Conservation (phyloP, 2,113 vertebrate species). For the Tragelaphus strepsiceros region DNA sequence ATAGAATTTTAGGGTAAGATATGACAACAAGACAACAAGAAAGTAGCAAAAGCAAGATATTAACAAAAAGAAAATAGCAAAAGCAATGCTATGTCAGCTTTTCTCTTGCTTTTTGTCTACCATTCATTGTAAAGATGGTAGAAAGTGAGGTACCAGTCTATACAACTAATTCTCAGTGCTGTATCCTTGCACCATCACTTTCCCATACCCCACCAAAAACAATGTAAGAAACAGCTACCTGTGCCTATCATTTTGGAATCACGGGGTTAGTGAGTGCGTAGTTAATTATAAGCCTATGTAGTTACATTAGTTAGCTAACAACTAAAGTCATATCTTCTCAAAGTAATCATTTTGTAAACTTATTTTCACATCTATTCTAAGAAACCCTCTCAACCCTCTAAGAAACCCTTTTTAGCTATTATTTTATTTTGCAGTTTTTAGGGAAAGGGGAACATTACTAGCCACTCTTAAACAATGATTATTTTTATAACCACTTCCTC, state of each 20-base stretch:
- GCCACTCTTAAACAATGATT: background rate
- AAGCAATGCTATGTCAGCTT: background rate
- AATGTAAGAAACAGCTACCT: background rate
- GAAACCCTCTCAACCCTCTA: background rate
- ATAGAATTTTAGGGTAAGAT: background rate
- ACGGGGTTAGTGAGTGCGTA: background rate
- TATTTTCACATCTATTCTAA: constrained; percentile 26
- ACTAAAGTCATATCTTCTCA: constrained; percentile 25
- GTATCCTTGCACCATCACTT: background rate
- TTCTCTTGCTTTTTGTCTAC: background rate
- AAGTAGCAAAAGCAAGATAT: background rate
- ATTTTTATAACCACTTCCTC: constrained; percentile 26
- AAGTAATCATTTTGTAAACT: constrained; percentile 28
- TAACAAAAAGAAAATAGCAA: background rate
- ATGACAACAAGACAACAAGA: no score
- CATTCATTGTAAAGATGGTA: background rate
- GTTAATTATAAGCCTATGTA: constrained; percentile 16
- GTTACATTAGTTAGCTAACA: background rate
- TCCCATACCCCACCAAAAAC: background rate
- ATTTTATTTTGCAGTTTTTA: constrained; percentile 36
- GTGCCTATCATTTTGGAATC: background rate
- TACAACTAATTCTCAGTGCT: background rate
- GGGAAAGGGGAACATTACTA: background rate
- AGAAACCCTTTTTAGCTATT: constrained; percentile 4
- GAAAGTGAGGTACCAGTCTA: background rate